Base-by-base conservation (phyloP, 2,797 vertebrate species). In the Anguilla pacifica region DNA sequence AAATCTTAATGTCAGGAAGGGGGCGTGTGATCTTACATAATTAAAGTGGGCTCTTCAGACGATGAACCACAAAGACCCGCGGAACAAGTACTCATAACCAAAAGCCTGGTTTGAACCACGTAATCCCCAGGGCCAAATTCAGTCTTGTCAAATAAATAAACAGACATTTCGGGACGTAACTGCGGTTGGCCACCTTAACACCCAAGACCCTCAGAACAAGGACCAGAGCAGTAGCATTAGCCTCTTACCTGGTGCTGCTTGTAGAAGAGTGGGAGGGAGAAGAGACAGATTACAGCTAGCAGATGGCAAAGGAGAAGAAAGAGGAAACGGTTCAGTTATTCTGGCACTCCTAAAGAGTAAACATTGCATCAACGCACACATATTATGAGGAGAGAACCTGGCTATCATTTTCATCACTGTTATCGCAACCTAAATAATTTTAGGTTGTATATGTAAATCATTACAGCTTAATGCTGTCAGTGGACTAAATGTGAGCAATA, bases 191-290 rank as follows among this genome's bases (percentile, higher is more conserved):
- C 25, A 49, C 7, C 43, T 82, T 10, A 10, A 82, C 79, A 49
- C 43, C 19, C 43, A 82, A 25, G 25, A 51, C 46, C 43, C 11
- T 82, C 79, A n/a, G 43, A 82, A 35, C 79, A 3, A 9, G 22
- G 43, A 51, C 22, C 79, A 9, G 5, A 9, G 10, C 25, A n/a
- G 49, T 5, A 5, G 31, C 22, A 49, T 22, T 2, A 87, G 67
- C 61, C 55, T 53, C 77, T 88, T 95, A 99, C 98, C 97, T 98
- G 97, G 90, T 95, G 96, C 61, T 96, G 96, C 89, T 90, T 94
- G 94, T 98, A 98, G 88, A 98, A 96, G 92, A 98, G 95, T n/a
- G 98, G 98, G 88, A 98, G 89, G 59, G 97, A 98, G 94, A 99
- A 99, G 77, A 97, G 77, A 49, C 95, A 95, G 0, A 98, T 96